phyloP scores from a whole-genome alignment of 2,888 invertebrate genomes.

The Cerastis leucographa region DNA sequence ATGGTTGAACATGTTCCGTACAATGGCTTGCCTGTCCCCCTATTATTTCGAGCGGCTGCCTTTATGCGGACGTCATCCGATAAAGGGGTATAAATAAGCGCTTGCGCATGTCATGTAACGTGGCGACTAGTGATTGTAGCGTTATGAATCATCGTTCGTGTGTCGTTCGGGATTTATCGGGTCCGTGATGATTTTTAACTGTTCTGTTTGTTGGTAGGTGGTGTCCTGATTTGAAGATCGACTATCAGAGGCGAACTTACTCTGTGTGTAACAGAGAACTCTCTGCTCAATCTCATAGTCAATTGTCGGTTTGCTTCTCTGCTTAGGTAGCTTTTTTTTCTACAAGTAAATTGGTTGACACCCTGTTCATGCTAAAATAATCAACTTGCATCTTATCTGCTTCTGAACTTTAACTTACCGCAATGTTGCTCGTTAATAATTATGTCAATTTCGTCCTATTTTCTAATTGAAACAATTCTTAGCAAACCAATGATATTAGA shows the following conservation, averaged over 20 bases:
- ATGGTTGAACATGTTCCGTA: slow-evolving; percentile 80
- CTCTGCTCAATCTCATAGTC: not conserved
- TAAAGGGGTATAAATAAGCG: slow-evolving; percentile 83
- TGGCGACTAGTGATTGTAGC: slow-evolving; percentile 71
- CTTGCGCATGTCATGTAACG: slow-evolving; percentile 80
- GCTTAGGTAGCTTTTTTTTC: not conserved
- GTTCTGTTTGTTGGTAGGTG: slow-evolving; percentile 33
- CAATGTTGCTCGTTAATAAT: not conserved
- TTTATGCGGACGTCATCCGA: slow-evolving; percentile 81
- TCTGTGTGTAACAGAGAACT: not conserved
- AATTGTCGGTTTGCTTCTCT: not conserved
- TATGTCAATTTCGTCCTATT: not conserved
- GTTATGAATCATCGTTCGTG: slow-evolving; percentile 68
- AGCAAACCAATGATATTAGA: not conserved
- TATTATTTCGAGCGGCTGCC: slow-evolving; percentile 84
- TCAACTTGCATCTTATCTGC: not conserved
- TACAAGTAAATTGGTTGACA: too few species aligned
- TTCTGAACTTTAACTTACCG: not conserved
- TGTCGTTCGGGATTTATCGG: slow-evolving; percentile 68
- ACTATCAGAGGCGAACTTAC: not conserved
- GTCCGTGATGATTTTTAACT: slow-evolving; percentile 64
- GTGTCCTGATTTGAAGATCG: slow-evolving; percentile 24
- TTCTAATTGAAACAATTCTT: not conserved
- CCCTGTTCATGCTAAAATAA: not conserved
- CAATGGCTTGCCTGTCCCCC: slow-evolving; percentile 82